Evolutionary conservation across 2,113 vertebrate genomes (phyloP), one percentile per base, ranked within the genome.

Genomic region (Nasalis larvatus): DNA sequence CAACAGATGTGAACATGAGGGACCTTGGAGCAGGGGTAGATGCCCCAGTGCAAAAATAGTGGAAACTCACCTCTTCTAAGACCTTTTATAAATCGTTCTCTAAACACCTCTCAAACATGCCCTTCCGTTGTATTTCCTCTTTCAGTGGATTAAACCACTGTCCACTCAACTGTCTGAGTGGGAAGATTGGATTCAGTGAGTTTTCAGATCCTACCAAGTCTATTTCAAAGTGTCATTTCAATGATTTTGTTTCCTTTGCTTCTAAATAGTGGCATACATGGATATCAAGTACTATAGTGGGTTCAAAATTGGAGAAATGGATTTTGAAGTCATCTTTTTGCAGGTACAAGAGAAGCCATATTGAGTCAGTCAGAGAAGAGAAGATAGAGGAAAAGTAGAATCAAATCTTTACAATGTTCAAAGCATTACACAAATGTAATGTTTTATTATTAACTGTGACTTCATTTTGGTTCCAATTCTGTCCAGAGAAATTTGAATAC

Each of bases 201-300:
- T 35, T 66, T 94, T 37, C 69, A 96, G 54, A 32, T 86, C 37
- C 66, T 47, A 40, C 16, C 32, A 35, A 21, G 13, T 66, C 30
- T 86, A 52, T 17, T 68, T 68, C 25, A 11, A 47, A 73, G 14
- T 12, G n/a, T 45, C 40, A 13, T 71, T 37, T 52, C n/a, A 52
- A 18, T 87, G 13, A 54, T 87, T 52, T 87, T 95, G 17, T 45
- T 76, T 88, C 54, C 56, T 92, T 86, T 96, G 47, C 66, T 86
- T 96, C 52, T 69, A 58, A n/a, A 40, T 87, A 37, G 49, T 23
- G 40, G 6, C 47, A 56, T 68, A 30, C 4, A 4, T n/a, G 54
- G 37, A 35, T 68, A 58, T 14, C 69, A 49, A 88, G 68, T 58
- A 25, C 18, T 37, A 9, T 20, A n/a, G 14, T 17, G 12, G 17